Conservation (phyloP, 2,797 vertebrate genomes). For the Phrynocephalus guinanensis region DNA sequence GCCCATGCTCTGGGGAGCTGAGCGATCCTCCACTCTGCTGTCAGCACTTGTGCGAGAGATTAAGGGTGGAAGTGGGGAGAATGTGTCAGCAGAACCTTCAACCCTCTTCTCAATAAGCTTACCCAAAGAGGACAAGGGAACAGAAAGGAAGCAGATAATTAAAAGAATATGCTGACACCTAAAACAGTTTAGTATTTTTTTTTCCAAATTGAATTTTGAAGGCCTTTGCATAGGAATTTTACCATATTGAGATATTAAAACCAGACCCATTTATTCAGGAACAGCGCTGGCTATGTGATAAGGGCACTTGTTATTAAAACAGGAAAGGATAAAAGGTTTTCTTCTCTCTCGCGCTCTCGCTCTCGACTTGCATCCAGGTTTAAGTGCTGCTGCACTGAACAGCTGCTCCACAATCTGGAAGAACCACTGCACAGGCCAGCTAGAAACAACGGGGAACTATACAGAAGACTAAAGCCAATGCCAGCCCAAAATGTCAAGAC, state of each 20-base stretch:
- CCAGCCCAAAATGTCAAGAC: background rate
- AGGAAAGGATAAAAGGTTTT: slow-evolving; percentile 54
- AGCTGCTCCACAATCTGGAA: slow-evolving; percentile 23
- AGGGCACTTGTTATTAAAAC: slow-evolving; percentile 54
- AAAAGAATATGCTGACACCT: slow-evolving; percentile 64
- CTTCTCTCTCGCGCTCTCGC: background rate
- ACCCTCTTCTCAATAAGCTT: slow-evolving; percentile 53
- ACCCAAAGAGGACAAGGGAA: slow-evolving; percentile 41
- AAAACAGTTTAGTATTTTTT: slow-evolving; percentile 54
- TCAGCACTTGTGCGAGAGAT: slow-evolving; percentile 45
- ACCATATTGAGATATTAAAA: slow-evolving; percentile 66
- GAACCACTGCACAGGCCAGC: background rate
- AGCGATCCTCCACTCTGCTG: slow-evolving; percentile 51
- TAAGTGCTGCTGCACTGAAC: background rate
- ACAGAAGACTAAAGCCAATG: background rate
- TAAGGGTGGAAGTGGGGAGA: slow-evolving; percentile 32
- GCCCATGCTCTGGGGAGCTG: slow-evolving; percentile 48
- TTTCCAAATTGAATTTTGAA: slow-evolving; percentile 64
- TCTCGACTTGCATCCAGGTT: background rate
- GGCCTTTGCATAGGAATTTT: slow-evolving; percentile 49
- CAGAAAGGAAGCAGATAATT: slow-evolving; percentile 58
- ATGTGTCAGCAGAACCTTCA: slow-evolving; percentile 55
- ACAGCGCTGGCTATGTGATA: slow-evolving; percentile 33
- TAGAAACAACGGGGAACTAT: background rate
- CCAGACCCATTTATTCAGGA: slow-evolving; percentile 49